These are phyloP conservation scores for Romanomermis culicivorax DNA, from an alignment of 2,888 invertebrate genomes.

Conservation along the genomic window DNA sequence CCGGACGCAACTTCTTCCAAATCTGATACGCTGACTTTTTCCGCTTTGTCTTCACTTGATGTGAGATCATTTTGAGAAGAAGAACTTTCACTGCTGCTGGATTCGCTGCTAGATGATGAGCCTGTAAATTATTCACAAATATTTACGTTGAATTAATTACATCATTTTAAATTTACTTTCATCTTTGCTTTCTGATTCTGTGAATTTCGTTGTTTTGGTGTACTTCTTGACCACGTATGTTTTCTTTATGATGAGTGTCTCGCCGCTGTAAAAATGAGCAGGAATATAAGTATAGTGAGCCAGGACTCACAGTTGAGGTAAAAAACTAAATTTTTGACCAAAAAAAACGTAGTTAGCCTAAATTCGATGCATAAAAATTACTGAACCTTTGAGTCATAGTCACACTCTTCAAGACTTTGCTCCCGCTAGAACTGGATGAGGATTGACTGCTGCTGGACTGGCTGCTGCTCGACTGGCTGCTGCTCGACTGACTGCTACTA, in stretches of 20 bases:
- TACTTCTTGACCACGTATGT: not conserved
- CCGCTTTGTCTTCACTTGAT: not conserved
- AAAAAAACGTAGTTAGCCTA: too few relatives aligned
- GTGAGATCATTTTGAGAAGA: not conserved
- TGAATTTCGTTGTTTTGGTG: not conserved
- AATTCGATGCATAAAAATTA: too few relatives aligned
- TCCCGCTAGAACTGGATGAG: not conserved
- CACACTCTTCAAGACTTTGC: not conserved
- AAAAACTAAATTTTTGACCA: too few relatives aligned
- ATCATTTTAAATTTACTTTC: not conserved
- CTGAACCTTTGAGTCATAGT: not conserved
- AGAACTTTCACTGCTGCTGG: not conserved
- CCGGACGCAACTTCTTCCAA: not conserved
- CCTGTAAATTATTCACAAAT: too few relatives aligned
- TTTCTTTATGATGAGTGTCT: not conserved
- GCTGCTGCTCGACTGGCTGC: not conserved
- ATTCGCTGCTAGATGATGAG: not conserved
- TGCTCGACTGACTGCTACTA: not conserved
- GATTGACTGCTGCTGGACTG: not conserved
- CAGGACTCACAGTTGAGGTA: too few relatives aligned
- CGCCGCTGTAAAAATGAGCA: not conserved
- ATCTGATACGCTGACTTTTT: not conserved
- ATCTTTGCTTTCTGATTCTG: not conserved
- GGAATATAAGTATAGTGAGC: too few relatives aligned
- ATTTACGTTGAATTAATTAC: too few relatives aligned